These are phyloP conservation scores for Mesitornis unicolor DNA, from an alignment of 2,113 vertebrate species.

Conservation along the genomic window DNA sequence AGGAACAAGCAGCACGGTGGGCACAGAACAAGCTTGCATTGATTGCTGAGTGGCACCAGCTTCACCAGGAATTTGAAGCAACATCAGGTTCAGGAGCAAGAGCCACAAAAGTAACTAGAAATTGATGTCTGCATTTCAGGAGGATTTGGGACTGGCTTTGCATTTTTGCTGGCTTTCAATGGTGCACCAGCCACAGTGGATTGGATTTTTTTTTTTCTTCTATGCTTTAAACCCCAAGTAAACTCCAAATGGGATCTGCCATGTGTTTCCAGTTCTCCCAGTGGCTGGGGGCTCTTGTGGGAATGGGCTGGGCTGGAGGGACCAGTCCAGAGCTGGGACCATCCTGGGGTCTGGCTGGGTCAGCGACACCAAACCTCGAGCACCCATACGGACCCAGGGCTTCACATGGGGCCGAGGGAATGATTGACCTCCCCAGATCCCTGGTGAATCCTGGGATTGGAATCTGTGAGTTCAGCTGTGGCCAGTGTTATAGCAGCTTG, in stretches of 20 bases:
- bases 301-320: too few species aligned
- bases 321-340: too few species aligned
- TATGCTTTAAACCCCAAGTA: background rate
- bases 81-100: background rate
- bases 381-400: too few species aligned
- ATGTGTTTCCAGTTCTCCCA: too few species aligned
- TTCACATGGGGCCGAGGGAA: too few species aligned
- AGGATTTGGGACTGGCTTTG: background rate
- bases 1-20: constrained; percentile 15
- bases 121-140: background rate
- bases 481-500: background rate
- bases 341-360: too few species aligned
- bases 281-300: too few species aligned
- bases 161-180: background rate
- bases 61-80: constrained; percentile 36
- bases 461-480: background rate
- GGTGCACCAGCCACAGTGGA: background rate
- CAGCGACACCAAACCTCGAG: too few species aligned
- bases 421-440: too few species aligned
- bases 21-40: constrained; percentile 43
- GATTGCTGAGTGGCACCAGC: constrained; percentile 14
- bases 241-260: background rate
- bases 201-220: background rate
- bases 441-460: too few species aligned
- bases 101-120: background rate